Evolutionary conservation across 2,797 vertebrate species (phyloP), one percentile per base, ranked within the genome.

Genomic region (Gadopsis bispinosus): DNA sequence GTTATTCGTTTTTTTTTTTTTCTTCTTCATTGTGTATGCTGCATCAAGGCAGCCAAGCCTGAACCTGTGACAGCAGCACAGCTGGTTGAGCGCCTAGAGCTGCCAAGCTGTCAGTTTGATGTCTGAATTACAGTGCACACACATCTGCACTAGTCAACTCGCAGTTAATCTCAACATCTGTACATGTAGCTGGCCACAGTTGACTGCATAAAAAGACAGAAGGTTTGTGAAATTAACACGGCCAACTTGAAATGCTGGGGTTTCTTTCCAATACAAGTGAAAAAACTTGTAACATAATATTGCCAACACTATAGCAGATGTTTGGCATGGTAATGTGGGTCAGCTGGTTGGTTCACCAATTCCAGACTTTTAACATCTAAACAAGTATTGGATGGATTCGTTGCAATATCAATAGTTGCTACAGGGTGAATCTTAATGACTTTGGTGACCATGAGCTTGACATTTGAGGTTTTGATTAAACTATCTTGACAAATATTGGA

Each of bases 21-120:
- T 69, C 54, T n/a, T 74, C 41, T 22, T 83, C 60, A 71, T 62
- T 5, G 10, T 85, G 81, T 77, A 59, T 60, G 66, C 80, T 22
- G 37, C 73, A 65, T 81, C 7, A 67, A 89, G 58, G 78, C 83
- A 91, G 79, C 74, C 86, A 89, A 80, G 83, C 89, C 87, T 92
- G 88, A 92, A 91, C 87, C 80, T 80, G 69, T 86, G 88, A 91
- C 88, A 91, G 88, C 89, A 80, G 75, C 85, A 91, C 86, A 89
- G 86, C 87, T 88, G 90, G 85, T 75, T 89, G 88, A 91, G 62
- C 87, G 83, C 76, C 69, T 80, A 68, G 69, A 68, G 80, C 84
- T 84, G 87, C 84, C 85, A 87, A 83, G 74, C 87, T 90, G 89
- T 92, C 91, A 88, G 68, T 70, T 79, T 90, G 91, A 92, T 81